Evolutionary conservation across 2,113 vertebrate genomes (phyloP).

Genomic region (Trogon melanurus): DNA sequence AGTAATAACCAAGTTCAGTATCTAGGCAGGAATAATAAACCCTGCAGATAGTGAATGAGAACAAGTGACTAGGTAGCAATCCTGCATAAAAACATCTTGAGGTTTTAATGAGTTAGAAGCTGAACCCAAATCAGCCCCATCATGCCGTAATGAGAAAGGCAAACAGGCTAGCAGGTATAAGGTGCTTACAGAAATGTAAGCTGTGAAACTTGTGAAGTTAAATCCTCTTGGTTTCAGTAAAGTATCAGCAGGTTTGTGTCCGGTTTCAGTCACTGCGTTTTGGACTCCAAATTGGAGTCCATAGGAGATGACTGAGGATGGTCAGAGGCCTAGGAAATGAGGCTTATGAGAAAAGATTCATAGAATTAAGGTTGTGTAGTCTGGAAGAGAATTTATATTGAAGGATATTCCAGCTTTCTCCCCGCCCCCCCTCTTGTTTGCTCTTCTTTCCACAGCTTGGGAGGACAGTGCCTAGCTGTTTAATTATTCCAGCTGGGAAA

Average conservation of each 20-base stretch:
- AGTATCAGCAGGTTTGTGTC: not conserved
- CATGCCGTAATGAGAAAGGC: not conserved
- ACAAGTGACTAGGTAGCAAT: not conserved
- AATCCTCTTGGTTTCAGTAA: not conserved
- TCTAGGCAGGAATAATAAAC: not conserved
- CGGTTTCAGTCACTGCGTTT: not conserved
- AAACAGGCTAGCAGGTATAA: not conserved
- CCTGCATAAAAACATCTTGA: not conserved
- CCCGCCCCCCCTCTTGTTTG: not conserved
- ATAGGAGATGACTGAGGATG: not conserved
- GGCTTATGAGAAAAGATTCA: not conserved
- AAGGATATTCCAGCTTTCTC: not conserved
- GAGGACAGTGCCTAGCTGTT: slow-evolving; percentile 41
- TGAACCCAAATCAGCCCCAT: not conserved
- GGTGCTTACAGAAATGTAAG: not conserved
- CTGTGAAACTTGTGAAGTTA: not conserved
- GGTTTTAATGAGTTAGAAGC: not conserved
- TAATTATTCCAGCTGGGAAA: slow-evolving; percentile 65
- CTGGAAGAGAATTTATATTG: not conserved
- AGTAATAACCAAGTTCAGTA: not conserved
- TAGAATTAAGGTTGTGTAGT: not conserved
- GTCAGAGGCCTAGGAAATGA: not conserved
- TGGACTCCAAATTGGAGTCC: not conserved
- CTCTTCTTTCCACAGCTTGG: not conserved
- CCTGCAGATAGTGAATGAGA: not conserved